Evolutionary conservation across 2,888 invertebrate species (phyloP).

Genomic region (Lordiphosa fenestrarum): DNA sequence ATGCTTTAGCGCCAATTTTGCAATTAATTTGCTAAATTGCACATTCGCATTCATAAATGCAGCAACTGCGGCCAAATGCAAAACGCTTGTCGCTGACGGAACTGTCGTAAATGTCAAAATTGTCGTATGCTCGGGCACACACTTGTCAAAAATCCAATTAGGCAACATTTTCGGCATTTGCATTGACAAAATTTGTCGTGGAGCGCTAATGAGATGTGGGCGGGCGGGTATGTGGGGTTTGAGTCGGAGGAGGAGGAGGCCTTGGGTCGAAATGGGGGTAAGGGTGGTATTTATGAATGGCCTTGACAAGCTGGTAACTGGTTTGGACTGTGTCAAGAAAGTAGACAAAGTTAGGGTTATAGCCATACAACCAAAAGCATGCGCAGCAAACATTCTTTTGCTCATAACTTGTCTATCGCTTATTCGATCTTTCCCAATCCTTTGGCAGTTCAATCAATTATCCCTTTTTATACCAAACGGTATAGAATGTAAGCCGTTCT

Average conservation of each 20-base stretch:
- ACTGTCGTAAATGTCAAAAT: constrained; percentile 17
- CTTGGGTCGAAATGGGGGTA: too few relatives aligned
- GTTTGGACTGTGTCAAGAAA: too few relatives aligned
- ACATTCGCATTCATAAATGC: constrained; percentile 40
- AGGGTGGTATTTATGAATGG: too few relatives aligned
- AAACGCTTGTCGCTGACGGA: constrained; percentile 19
- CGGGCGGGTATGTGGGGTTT: background rate
- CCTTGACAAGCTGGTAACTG: too few relatives aligned
- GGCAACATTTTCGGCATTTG: constrained; percentile 38
- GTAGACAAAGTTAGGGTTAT: too few relatives aligned
- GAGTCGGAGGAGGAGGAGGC: background rate
- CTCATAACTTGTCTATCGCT: too few relatives aligned
- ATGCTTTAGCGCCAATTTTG: constrained; percentile 35
- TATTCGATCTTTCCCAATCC: too few relatives aligned
- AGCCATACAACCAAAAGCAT: too few relatives aligned
- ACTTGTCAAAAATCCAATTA: constrained; percentile 63
- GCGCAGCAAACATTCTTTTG: too few relatives aligned
- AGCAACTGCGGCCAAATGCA: background rate
- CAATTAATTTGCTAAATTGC: constrained; percentile 53
- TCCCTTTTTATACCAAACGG: too few relatives aligned
- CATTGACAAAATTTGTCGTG: constrained; percentile 37
- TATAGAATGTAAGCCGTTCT: too few relatives aligned
- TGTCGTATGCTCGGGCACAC: constrained; percentile 30
- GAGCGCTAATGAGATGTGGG: constrained; percentile 39
- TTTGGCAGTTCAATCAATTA: too few relatives aligned